Conservation (phyloP, 2,888 invertebrate species). For the Mamestra brassicae region DNA sequence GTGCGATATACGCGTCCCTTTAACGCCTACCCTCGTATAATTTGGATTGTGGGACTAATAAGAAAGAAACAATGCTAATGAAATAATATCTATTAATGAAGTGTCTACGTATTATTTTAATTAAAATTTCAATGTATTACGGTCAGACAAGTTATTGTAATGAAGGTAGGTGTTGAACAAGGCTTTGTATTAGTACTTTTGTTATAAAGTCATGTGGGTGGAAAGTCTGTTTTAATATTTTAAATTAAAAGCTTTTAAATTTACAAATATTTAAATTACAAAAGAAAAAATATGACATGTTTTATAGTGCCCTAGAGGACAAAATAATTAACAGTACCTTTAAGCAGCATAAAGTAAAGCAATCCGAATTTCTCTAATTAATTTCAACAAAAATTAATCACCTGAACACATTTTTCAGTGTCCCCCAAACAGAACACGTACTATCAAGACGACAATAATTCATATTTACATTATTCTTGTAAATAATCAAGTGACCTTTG, state of each 20-base stretch:
- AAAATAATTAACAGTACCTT: constrained; percentile 7
- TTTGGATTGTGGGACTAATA: constrained; percentile 84
- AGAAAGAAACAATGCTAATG: constrained; percentile 84
- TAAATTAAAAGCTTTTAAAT: not conserved
- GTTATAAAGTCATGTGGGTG: constrained; percentile 1
- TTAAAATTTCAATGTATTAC: constrained; percentile 64
- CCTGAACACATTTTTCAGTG: constrained; percentile 4
- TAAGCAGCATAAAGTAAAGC: not conserved
- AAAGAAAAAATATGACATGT: not conserved
- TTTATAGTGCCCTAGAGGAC: constrained; percentile 21
- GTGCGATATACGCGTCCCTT: constrained; percentile 85
- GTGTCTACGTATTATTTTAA: constrained; percentile 70
- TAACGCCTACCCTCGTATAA: constrained; percentile 86
- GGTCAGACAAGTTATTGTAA: constrained; percentile 57
- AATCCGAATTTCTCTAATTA: constrained; percentile 17
- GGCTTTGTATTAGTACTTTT: constrained; percentile 12
- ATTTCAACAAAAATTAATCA: constrained; percentile 20
- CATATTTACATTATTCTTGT: constrained; percentile 56
- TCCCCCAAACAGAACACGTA: constrained; percentile 29
- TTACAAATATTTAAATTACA: not conserved
- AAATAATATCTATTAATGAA: constrained; percentile 80
- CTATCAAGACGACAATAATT: constrained; percentile 57
- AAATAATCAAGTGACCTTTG: constrained; percentile 64
- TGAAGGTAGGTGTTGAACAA: constrained; percentile 27
- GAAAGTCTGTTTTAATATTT: not conserved